Base-by-base conservation (phyloP, 2,113 vertebrate species). In the Melospiza melodia region DNA sequence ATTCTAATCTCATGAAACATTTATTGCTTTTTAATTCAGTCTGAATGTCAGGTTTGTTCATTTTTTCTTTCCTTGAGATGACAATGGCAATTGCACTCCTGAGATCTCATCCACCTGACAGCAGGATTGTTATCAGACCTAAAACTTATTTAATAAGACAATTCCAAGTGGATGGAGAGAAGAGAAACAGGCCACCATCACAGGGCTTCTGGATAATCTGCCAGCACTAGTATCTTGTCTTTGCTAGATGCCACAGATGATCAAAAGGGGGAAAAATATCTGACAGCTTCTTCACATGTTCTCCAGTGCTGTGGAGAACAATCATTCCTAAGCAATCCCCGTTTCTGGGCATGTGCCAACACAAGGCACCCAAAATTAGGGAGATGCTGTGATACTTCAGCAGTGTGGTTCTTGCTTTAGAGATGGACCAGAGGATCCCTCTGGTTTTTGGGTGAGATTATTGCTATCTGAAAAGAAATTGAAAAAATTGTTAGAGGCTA, bases 11-110 rank as follows among this genome's bases (percentile, higher is more conserved):
- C 35, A 89, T 93, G 21, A 82, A 88, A 77, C 25, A 68, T 84
- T 39, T 87, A 67, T 87, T 94, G 55, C 17, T 62, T 84, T 87
- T 94, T 81, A 93, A 92, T 95, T 89, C 73, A 87, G 76, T 51
- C 8, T 43, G 54, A 93, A 78, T 74, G 10, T 57, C 65, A 65
- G 22, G n/a, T 28, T 18, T 30, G 18, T 8, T 51, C 30, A 6
- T 66, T 21, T 85, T 79, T 77, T 87, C 85, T 57, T 24, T 55
- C 62, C 69, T 95, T 85, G 44, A 87, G 49, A 52, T 76, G 39
- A 37, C 81, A 82, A 41, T 91, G 77, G 46, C 35, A 85, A 87
- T 83, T 73, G 13, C 15, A 52, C 44, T 65, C 37, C 49, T 75
- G 57, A 90, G 44, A 73, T 49, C 15, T 27, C 10, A 77, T 37